Evolutionary conservation across 1,140 invertebrate species (phyloP), one percentile per base, ranked within the genome.

Genomic region (Drosophila pruinosa): DNA sequence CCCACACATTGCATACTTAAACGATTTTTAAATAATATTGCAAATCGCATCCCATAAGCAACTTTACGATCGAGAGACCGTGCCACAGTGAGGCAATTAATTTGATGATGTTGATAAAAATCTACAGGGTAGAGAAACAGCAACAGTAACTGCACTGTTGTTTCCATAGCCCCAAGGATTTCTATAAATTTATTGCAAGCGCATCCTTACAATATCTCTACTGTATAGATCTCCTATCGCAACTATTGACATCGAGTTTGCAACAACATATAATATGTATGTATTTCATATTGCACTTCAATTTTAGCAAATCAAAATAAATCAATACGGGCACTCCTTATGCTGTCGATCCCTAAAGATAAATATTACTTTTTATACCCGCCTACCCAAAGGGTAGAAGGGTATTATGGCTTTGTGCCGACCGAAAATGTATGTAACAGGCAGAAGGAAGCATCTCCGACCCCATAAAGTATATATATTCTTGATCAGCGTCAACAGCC

Each of bases 31-130:
- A n/a, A 86, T 88, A 86, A 63, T 78, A 62, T 82, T 69, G 82
- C 81, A 76, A 74, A 69, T 74, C 70, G 52, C 45, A 61, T 38
- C 52, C 31, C 57, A 26, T 26, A 59, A 14, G 45, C 65, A 45
- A 61, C 28, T 48, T 36, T 45, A 53, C 31, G 21, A 17, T 26
- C 31, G 61, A 64, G 71, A 45, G 36, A 65, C 67, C 68, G 56
- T 22, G 64, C 72, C 69, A 83, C 83, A 89, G 78, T 89, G 83
- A 74, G 85, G 83, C 83, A 89, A 89, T 89, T 89, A 89, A 89
- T 79, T 75, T 89, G 83, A 89, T 89, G 85, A 89, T 76, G 85
- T 89, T 83, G 83, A 89, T 89, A 89, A 89, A 86, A 88, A 88
- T 88, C 83, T 82, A 72, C 82, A 75, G 56, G 68, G 45, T 41